Base-by-base conservation (phyloP, 2,888 invertebrate species). In the Dromius quadrimaculatus region DNA sequence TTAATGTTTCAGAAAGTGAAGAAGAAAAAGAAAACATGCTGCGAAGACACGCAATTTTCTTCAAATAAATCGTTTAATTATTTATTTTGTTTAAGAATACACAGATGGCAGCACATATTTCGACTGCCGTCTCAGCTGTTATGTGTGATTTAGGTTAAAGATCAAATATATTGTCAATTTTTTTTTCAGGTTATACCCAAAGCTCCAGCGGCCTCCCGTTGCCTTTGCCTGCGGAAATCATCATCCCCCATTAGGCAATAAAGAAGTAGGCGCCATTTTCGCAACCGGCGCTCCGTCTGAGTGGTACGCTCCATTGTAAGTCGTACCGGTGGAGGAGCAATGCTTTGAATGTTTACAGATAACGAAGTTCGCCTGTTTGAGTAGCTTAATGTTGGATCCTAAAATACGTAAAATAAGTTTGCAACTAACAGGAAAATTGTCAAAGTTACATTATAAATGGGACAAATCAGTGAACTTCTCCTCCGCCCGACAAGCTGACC, bases 221-320 rank as follows among this genome's bases (percentile, higher is more conserved):
- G 91, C 57, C 92, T 82, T 77, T 90, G 88, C 73, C 88, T 86
- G 45, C 94, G 85, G 81, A 91, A 93, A 65, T 88, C 88, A 74
- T 91, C 91, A 77, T 93, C 91, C 0, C 92, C 92, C 41, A 89
- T 89, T 11, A 94, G 85, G 78, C 94, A 95, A 81, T 92, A 90
- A 75, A 93, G 84, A 76, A 94, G 87, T 78, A 94, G 93, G 65
- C 89, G 86, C 90, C 92, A 92, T 76, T 90, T 89, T 0, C 93
- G 91, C 50, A 92, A 86, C 65, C 88, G 84, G 13, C 85, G 84
- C 78, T 94, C 93, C 0, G 94, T 94, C 83, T 94, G 94, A 0
- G 94, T 94, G 68, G 91, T 93, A 54, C 92, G 86, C 78, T 93
- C 93, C 88, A 92, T 90, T 5, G 92, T 92, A 19, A 90, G 83